phyloP scores from a whole-genome alignment of 2,113 vertebrate species.

The Prunella himalayana region DNA sequence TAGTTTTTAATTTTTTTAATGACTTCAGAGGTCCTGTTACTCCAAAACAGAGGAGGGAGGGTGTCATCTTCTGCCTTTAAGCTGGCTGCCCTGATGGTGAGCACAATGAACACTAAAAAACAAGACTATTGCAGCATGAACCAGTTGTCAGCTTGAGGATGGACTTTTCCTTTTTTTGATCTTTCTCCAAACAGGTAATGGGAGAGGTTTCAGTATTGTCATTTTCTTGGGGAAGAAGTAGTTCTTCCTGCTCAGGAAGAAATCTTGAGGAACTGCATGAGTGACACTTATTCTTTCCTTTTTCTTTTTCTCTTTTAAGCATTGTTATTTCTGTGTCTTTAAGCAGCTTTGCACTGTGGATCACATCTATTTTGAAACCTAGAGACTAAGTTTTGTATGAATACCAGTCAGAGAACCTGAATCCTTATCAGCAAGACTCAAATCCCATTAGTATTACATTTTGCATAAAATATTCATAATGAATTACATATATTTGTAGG shows the following conservation, averaged over 20 bases:
- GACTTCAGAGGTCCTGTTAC: background rate
- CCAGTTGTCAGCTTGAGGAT: background rate
- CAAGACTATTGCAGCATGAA: background rate
- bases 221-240: background rate
- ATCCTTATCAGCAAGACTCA: constrained; percentile 19
- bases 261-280: background rate
- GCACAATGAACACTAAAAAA: background rate
- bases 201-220: background rate
- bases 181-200: background rate
- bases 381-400: background rate
- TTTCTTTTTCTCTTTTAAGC: background rate
- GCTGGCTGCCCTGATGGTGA: background rate
- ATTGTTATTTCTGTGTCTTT: constrained; percentile 18
- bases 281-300: background rate
- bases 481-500: background rate
- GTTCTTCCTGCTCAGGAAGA: background rate
- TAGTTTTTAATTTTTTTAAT: background rate
- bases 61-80: background rate
- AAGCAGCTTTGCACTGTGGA: constrained; percentile 14
- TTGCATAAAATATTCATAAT: constrained; percentile 44
- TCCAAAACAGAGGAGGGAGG: background rate
- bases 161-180: background rate
- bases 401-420: background rate
- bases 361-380: constrained; percentile 13
- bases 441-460: constrained; percentile 29